Evolutionary conservation across 2,113 vertebrate genomes (phyloP), one percentile per base, ranked within the genome.

Genomic region (Pluvialis apricaria): DNA sequence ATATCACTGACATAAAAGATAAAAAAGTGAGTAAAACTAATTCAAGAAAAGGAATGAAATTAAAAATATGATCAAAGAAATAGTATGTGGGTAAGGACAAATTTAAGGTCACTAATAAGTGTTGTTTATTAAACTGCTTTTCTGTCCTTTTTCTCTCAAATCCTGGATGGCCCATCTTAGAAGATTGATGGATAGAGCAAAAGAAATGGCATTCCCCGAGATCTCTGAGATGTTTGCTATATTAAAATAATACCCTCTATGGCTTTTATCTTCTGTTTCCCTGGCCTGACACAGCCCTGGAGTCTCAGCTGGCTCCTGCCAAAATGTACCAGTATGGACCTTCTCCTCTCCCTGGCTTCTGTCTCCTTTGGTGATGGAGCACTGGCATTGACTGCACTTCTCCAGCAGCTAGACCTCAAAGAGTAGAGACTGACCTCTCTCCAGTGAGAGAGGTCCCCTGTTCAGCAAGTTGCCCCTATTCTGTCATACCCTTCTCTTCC

Each of bases 381-480:
- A 72, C 29, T 2, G 9, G 5, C 16, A 62, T 6, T 38, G 34
- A 62, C 10, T 22, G 11, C 0, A 0, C 15, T 61, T 85, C 9
- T 49, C 19, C 42, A 71, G 29, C 54, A 78, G 49, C 15, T 40
- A 78, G 25, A 51, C 3, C 29, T 85, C 40, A 51, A 36, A 26
- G 9, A 60, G 8, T 2, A 49, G n/a, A 49, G 60, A 57, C 8
- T 3, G 26, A 20, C 11, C 7, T 36, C 62, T 49, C 51, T 70
- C 6, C 60, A 66, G 36, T 1, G 13, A 70, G 36, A 1, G 2
- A 0, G 31, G 51, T n/a, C 28, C 18, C 9, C 8, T 22, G 2
- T 40, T 65, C 29, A 65, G 42, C 42, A 65, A 58, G 18, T 38
- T 54, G 19, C 15, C 14, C 15, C 31, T 66, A 9, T 44, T 54